Conservation (phyloP, 2,888 invertebrate species). For the Zeuzera pyrina region DNA sequence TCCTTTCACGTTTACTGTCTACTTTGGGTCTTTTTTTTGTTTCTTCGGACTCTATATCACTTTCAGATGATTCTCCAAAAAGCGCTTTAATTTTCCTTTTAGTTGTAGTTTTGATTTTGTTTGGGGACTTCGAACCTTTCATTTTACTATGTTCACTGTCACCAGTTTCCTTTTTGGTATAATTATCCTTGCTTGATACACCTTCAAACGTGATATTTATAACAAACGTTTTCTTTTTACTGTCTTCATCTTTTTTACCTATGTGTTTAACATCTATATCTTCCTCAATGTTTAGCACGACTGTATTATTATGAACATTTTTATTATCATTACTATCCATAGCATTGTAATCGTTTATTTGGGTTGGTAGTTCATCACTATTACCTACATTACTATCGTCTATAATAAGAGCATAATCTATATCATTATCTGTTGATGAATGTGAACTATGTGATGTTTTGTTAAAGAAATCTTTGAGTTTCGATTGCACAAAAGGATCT, state of each 20-base stretch:
- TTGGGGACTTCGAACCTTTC: constrained; percentile 17
- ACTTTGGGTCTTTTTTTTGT: constrained; percentile 23
- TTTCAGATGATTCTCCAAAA: constrained; percentile 67
- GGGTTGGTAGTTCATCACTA: constrained; percentile 28
- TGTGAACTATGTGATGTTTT: constrained; percentile 36
- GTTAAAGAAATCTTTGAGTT: constrained; percentile 53
- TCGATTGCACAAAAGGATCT: constrained; percentile 62
- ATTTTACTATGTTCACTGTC: constrained; percentile 14
- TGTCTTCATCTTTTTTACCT: constrained; percentile 13
- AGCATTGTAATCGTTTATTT: constrained; percentile 22
- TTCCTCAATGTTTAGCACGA: constrained; percentile 24
- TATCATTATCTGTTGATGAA: constrained; percentile 34
- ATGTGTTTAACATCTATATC: constrained; percentile 15
- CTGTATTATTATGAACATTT: constrained; percentile 11
- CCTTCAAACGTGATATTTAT: constrained; percentile 62
- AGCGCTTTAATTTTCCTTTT: constrained; percentile 64
- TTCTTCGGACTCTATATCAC: constrained; percentile 34
- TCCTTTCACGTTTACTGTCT: constrained; percentile 3
- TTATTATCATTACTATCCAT: constrained; percentile 3
- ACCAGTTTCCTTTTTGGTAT: constrained; percentile 10
- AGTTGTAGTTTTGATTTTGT: constrained; percentile 32
- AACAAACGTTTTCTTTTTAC: constrained; percentile 36
- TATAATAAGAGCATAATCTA: constrained; percentile 38
- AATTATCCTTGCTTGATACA: constrained; percentile 31
- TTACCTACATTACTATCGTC: constrained; percentile 34